These are phyloP conservation scores for Nasonia oneida DNA, from an alignment of 2,888 invertebrate species.

Conservation along the genomic window DNA sequence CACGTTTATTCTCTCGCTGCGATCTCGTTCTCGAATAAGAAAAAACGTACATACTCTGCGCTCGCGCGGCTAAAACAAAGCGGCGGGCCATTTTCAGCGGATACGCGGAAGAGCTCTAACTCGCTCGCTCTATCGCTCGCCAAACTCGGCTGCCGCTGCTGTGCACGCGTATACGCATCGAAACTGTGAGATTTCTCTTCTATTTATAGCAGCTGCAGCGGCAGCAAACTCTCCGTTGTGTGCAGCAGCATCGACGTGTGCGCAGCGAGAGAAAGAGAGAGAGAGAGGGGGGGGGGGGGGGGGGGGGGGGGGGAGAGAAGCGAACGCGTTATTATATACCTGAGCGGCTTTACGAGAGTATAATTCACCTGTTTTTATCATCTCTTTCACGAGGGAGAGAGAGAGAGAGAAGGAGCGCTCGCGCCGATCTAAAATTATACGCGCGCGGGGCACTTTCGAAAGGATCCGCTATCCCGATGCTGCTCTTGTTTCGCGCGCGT, in stretches of 20 bases:
- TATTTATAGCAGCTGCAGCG: conserved; percentile 71
- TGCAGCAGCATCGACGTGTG: not conserved
- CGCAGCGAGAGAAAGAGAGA: conserved; percentile 1
- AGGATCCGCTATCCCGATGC: conserved; percentile 40
- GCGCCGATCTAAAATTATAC: conserved; percentile 56
- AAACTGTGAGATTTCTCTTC: conserved; percentile 78
- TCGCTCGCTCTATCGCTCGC: conserved; percentile 38
- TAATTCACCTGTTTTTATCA: conserved; percentile 57
- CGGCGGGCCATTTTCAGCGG: conserved; percentile 20
- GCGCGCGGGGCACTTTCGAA: conserved; percentile 45
- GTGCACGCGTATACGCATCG: conserved; percentile 70
- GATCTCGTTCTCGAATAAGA: not conserved
- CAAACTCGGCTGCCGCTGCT: conserved; percentile 47
- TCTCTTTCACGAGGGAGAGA: not conserved
- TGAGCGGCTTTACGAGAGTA: conserved; percentile 60
- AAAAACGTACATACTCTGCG: not conserved
- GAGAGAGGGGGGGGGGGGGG: not conserved
- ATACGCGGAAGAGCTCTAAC: conserved; percentile 56
- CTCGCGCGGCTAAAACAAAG: not conserved
- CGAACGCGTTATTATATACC: conserved; percentile 73
- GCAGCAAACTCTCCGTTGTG: conserved; percentile 56
- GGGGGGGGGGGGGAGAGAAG: conserved; percentile 62
- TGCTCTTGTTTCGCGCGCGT: conserved; percentile 7
- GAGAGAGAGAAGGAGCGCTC: not conserved
- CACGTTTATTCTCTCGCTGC: not conserved